Evolutionary conservation across 2,113 vertebrate genomes (phyloP).

Genomic region (Tenebrosternarchus preto): DNA sequence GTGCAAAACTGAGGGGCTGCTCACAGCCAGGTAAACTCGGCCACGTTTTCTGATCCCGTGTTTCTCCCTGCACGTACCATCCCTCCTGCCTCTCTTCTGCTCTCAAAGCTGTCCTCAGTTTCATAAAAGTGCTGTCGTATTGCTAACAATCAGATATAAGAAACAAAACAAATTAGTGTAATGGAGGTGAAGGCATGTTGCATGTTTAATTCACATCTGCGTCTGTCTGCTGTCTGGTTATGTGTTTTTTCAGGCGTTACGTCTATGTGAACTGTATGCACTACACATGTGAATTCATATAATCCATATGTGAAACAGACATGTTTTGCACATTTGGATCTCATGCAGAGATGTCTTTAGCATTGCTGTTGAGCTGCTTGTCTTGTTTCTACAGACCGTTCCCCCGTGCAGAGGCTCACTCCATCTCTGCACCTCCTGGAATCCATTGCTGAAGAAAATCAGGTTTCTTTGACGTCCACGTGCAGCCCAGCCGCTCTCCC

Average conservation of each 20-base stretch:
- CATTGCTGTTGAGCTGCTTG: slow-evolving; percentile 4
- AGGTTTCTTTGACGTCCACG: slow-evolving; percentile 53
- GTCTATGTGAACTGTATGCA: background rate
- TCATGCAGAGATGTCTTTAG: background rate
- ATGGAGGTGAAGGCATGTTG: slow-evolving; percentile 18
- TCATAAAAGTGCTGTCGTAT: background rate
- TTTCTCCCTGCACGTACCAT: background rate
- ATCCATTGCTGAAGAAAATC: slow-evolving; percentile 80
- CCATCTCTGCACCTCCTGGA: slow-evolving; percentile 78
- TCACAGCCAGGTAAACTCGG: slow-evolving; percentile 85
- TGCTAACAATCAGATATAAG: background rate
- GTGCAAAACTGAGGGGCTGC: slow-evolving; percentile 96
- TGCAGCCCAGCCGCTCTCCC: slow-evolving; percentile 51
- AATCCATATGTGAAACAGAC: background rate
- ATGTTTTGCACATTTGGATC: background rate
- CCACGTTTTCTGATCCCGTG: background rate
- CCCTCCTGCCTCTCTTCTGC: background rate
- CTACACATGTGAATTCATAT: slow-evolving; percentile 17
- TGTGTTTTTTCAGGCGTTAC: slow-evolving; percentile 20
- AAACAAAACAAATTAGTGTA: too few relatives aligned
- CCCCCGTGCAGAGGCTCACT: slow-evolving; percentile 72
- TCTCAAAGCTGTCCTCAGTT: background rate
- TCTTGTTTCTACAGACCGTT: slow-evolving; percentile 68
- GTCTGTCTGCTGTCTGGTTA: slow-evolving; percentile 20
- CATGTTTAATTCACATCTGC: slow-evolving; percentile 15